These are phyloP conservation scores for Lordiphosa clarofinis DNA, from an alignment of 1,140 invertebrate species.

Conservation along the genomic window DNA sequence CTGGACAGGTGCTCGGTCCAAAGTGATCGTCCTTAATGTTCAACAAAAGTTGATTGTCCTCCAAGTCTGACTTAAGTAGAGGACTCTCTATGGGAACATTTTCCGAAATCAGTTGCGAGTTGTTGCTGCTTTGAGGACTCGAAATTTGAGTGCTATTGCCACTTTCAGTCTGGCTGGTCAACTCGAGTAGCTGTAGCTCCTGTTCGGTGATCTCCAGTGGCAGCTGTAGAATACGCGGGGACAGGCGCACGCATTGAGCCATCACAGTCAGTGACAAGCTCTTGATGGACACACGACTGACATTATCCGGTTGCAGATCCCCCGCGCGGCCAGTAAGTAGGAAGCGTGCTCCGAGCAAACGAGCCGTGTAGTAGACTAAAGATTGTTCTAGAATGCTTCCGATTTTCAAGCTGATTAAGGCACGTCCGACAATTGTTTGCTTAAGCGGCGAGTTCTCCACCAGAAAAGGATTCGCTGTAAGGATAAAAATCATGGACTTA, in stretches of 20 bases:
- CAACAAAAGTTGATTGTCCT: conserved; percentile 40
- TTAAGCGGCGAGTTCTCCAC: conserved; percentile 51
- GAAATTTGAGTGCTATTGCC: conserved; percentile 47
- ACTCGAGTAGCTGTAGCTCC: conserved; percentile 52
- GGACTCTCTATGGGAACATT: conserved; percentile 19
- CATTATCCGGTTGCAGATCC: conserved; percentile 83
- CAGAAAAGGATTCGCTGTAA: conserved; percentile 70
- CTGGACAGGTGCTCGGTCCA: conserved; percentile 63
- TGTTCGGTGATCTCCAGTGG: conserved; percentile 80
- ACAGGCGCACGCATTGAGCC: conserved; percentile 84
- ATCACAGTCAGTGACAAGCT: conserved; percentile 88
- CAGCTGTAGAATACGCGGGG: conserved; percentile 84
- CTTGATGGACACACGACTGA: conserved; percentile 90
- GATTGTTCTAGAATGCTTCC: conserved; percentile 73
- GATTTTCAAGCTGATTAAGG: conserved; percentile 63
- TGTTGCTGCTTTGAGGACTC: conserved; percentile 59
- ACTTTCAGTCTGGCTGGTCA: conserved; percentile 14
- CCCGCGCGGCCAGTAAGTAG: conserved; percentile 84
- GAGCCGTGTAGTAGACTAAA: conserved; percentile 64
- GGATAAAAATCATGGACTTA: conserved; percentile 49
- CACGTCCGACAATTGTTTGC: conserved; percentile 44
- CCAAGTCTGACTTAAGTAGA: conserved; percentile 4
- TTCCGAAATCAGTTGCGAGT: conserved; percentile 41
- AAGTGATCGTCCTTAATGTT: conserved; percentile 79
- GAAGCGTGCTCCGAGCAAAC: conserved; percentile 81